phyloP scores from a whole-genome alignment of 2,797 vertebrate genomes.

The Lerista edwardsae region DNA sequence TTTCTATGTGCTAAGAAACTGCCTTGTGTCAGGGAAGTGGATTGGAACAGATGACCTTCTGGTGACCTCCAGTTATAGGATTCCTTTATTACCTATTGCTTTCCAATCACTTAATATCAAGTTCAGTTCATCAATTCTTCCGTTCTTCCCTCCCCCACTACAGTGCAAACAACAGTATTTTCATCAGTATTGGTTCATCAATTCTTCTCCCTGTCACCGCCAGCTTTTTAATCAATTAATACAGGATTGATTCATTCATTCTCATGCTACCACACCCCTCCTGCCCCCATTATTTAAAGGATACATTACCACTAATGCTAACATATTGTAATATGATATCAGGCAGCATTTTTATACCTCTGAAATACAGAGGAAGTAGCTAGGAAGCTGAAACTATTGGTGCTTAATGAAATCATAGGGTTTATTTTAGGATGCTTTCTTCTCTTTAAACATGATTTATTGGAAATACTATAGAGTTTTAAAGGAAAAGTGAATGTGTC shows the following conservation, averaged over 20 bases:
- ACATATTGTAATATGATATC: slow-evolving; percentile 40
- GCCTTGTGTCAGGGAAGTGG: not conserved
- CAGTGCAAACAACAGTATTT: slow-evolving; percentile 35
- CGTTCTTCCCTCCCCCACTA: not conserved
- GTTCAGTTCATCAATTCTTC: slow-evolving; percentile 23
- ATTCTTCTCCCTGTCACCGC: slow-evolving; percentile 30
- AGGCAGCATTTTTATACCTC: slow-evolving; percentile 31
- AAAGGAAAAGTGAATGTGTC: slow-evolving; percentile 13
- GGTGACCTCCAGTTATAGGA: slow-evolving; percentile 21
- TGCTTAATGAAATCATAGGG: slow-evolving; percentile 4
- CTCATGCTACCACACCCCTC: not conserved
- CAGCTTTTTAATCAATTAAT: slow-evolving; percentile 41
- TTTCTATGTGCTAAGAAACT: not conserved
- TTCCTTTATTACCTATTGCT: slow-evolving; percentile 22
- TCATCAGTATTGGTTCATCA: slow-evolving; percentile 33
- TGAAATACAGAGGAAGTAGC: slow-evolving; percentile 13
- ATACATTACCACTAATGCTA: slow-evolving; percentile 41
- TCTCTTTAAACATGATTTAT: slow-evolving; percentile 30
- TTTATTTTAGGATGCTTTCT: slow-evolving; percentile 7
- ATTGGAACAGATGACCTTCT: slow-evolving; percentile 5
- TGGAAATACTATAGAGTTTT: slow-evolving; percentile 27
- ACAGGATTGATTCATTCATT: slow-evolving; percentile 32
- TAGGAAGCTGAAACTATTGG: slow-evolving; percentile 18
- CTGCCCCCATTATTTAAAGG: slow-evolving; percentile 28
- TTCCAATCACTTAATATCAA: slow-evolving; percentile 32